Base-by-base conservation (phyloP, 2,113 vertebrate genomes). In the Orthochromis indermauri region DNA sequence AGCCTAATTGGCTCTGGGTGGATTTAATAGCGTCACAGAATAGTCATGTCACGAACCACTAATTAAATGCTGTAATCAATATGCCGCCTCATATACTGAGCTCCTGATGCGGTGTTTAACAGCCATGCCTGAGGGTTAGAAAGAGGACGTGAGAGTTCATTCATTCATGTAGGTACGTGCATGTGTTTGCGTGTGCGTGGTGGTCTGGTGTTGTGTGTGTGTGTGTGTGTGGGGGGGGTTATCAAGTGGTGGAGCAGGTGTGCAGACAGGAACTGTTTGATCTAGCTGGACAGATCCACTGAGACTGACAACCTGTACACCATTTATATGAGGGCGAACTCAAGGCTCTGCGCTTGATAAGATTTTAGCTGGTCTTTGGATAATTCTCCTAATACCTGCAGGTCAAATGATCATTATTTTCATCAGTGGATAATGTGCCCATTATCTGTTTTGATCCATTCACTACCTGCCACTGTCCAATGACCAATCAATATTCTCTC, bases 11-110 rank as follows among this genome's bases (percentile, higher is more conserved):
- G 78, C 71, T 83, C 83, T 71, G 80, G 59, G 83, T 53, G 80
- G 78, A 83, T 89, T 92, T 93, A 90, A 92, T 91, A 90, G 86
- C 55, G 28, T 87, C 83, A 87, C 86, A 91, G 21, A 90, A 92
- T 24, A 89, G 90, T 92, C 82, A 86, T 87, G 91, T 93, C 91
- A 93, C 87, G 31, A 91, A 91, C 55, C 81, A 88, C 86, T 91
- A 82, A 93, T 92, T 94, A 89, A 92, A 90, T 82, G 83, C 82
- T 87, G 87, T 79, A 87, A 93, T 91, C 91, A 90, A 86, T 87
- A 84, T 82, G 91, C 81, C 73, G 68, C 76, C 83, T 92, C 63
- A 31, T 86, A 92, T 49, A 71, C 81, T 12, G 47, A 81, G 79
- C 79, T 80, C 86, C 81, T 89, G 90, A 86, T 93, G 87, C 7